These are phyloP conservation scores for Pterois miles DNA, from an alignment of 2,797 vertebrate species.

Conservation along the genomic window DNA sequence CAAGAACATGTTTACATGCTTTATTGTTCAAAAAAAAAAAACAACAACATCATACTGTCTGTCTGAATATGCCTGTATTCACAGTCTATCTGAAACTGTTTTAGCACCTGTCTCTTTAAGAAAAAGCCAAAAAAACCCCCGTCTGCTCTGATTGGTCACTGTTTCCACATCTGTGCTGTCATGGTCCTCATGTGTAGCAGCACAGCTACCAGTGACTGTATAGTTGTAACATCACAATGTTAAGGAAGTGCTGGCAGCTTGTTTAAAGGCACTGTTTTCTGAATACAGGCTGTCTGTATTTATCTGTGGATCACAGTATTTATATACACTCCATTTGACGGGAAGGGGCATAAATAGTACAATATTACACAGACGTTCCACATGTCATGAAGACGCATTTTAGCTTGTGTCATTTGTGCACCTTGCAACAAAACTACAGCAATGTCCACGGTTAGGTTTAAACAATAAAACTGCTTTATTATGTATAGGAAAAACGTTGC, in stretches of 20 bases:
- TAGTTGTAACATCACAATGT: neutral
- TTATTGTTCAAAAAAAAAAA: neutral
- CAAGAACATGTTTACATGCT: neutral
- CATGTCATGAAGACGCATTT: accelerated
- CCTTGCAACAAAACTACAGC: too few species aligned
- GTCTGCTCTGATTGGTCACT: neutral
- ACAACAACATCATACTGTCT: neutral
- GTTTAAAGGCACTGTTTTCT: neutral
- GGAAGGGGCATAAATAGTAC: too few species aligned
- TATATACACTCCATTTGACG: too few species aligned
- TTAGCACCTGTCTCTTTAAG: neutral
- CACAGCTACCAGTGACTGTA: neutral
- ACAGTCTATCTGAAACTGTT: neutral
- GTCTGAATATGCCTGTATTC: neutral
- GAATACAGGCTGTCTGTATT: neutral
- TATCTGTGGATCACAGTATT: neutral
- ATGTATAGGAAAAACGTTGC: too few species aligned
- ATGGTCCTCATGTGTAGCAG: neutral
- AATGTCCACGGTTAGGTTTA: too few species aligned
- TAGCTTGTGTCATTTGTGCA: too few species aligned
- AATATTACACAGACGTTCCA: too few species aligned
- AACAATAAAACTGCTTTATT: too few species aligned
- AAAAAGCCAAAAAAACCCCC: neutral
- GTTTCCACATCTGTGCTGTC: neutral
- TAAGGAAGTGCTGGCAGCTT: neutral